A percentile compares a stretch with the other conserved stretches of the same genome.
These are phyloP conservation scores for Drosophila parabipectinata DNA, from an alignment of 1,140 invertebrate genomes.

Conservation along the genomic window DNA sequence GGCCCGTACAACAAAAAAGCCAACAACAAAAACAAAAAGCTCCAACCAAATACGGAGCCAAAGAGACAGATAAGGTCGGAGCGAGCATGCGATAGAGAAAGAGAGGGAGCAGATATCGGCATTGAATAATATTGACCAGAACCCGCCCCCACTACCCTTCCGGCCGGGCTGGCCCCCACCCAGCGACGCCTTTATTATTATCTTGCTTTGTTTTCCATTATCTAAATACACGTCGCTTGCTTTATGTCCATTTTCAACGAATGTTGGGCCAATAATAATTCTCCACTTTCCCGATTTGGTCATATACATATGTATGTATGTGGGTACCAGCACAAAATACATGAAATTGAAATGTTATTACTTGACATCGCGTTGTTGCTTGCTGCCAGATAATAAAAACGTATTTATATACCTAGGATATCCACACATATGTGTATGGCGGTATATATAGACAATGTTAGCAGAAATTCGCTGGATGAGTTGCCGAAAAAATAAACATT, in stretches of 20 bases:
- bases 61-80: conserved; percentile 61
- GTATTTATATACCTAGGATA: conserved; percentile 57
- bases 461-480: conserved; percentile 10
- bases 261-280: conserved; percentile 45
- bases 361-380: conserved; percentile 25
- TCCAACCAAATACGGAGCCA: conserved; percentile 59
- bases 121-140: conserved; percentile 76
- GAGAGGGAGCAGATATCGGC: conserved; percentile 38
- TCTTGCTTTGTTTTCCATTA: conserved; percentile 65
- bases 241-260: conserved; percentile 57
- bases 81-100: conserved; percentile 14
- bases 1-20: conserved; percentile 6
- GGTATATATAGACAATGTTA: conserved; percentile 8
- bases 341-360: conserved; percentile 60
- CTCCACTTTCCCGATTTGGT: conserved; percentile 40
- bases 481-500: conserved; percentile 34
- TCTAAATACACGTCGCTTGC: conserved; percentile 72
- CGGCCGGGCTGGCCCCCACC: background rate
- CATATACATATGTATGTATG: conserved; percentile 35
- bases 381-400: conserved; percentile 67
- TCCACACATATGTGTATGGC: conserved; percentile 24
- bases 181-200: conserved; percentile 42
- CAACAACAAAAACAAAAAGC: conserved; percentile 8
- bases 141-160: conserved; percentile 5
- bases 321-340: conserved; percentile 22